Evolutionary conservation across 2,888 invertebrate genomes (phyloP), one percentile per base, ranked within the genome.

Genomic region (Tridacna crocea): DNA sequence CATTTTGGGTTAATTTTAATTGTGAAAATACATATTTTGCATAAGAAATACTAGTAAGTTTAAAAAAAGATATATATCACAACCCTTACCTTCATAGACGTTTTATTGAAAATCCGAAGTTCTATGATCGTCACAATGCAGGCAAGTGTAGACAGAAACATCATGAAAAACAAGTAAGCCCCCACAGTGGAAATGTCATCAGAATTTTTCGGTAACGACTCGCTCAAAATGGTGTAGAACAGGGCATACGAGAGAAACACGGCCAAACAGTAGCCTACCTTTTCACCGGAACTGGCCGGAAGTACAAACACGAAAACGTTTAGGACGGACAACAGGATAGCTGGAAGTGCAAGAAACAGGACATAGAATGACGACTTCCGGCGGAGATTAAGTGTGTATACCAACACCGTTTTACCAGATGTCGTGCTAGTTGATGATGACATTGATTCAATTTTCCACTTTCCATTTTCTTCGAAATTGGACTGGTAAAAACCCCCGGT

Each of bases 401-500:
- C 72, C 27, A 87, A 63, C 8, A 73, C 65, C 0, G 77, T 86
- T 72, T 86, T 86, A 17, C 79, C 80, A 19, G 68, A n/a, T 0
- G 51, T 22, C 24, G 77, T 77, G 19, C 76, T 72, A 36, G 74
- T 51, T 11, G 82, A 82, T 6, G 82, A 55, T 6, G 79, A 48
- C 86, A 86, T 86, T 3, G 82, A 73, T 6, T 70, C 72, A 0
- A 86, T 65, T 46, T 82, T 72, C 86, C 86, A 86, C 76, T 86
- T 83, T 15, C 86, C 86, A 51, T 86, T 86, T 26, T 86, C 78
- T 70, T 86, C 86, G 73, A 84, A 86, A 78, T 83, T 86, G 36
- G 83, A 79, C 10, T 66, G 72, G 66, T 84, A 84, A 68, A 86
- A 86, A 2, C 86, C 86, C 12, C 13, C 47, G 3, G 72, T 73